A percentile compares a stretch with the other conserved stretches of the same genome.
phyloP scores from a whole-genome alignment of 2,113 vertebrate genomes.

The Podilymbus podiceps region DNA sequence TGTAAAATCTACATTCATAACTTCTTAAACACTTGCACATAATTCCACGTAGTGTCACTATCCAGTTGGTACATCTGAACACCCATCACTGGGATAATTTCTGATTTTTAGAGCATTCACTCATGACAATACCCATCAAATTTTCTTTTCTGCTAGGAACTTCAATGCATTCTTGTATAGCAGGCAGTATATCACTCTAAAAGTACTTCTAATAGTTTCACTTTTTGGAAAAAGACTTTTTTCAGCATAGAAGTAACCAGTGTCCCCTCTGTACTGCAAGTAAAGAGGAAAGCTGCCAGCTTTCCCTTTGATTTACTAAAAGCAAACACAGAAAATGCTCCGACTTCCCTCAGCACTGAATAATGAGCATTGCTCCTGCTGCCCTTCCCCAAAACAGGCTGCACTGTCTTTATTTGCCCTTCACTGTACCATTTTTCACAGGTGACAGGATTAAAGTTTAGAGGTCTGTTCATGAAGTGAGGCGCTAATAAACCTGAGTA shows the following conservation, averaged over 20 bases:
- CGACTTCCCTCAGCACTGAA: not conserved
- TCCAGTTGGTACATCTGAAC: not conserved
- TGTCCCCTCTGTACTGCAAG: no score
- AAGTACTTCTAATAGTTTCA: not conserved
- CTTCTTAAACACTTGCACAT: not conserved
- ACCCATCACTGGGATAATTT: not conserved
- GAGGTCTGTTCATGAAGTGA: accelerated
- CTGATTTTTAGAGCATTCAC: not conserved
- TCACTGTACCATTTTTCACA: not conserved
- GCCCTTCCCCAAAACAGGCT: accelerated
- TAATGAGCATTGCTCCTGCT: not conserved
- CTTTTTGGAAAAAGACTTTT: not conserved
- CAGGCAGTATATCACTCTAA: not conserved
- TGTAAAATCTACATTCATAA: not conserved
- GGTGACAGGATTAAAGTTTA: not conserved
- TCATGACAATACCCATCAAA: not conserved
- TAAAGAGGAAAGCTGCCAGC: not conserved
- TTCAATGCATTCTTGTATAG: not conserved
- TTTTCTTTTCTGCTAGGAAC: not conserved
- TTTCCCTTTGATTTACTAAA: not conserved
- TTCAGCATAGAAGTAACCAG: not conserved
- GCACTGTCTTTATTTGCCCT: not conserved
- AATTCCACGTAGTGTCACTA: not conserved
- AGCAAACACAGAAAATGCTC: not conserved
- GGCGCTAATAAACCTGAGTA: not conserved